Evolutionary conservation across 2,113 vertebrate genomes (phyloP).

Genomic region (Ciconia boyciana): DNA sequence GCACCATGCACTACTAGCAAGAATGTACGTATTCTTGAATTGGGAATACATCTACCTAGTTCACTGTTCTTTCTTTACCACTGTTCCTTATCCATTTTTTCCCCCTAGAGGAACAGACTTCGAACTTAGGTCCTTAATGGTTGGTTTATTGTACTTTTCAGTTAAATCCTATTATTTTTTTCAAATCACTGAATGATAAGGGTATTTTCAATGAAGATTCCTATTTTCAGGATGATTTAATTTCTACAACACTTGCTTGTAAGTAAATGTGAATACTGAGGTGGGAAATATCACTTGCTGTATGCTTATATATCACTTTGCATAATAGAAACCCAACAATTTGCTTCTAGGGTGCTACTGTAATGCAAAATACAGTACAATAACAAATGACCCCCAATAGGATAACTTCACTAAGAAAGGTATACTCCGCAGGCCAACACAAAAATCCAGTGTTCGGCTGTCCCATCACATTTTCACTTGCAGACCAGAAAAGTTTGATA

Average conservation of each 20-base stretch:
- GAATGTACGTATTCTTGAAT: neutral
- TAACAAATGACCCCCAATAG: fast-evolving
- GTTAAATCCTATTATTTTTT: neutral
- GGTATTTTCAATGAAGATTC: neutral
- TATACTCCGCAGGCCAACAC: neutral
- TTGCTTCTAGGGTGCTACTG: neutral
- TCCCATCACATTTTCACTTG: neutral
- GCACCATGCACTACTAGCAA: neutral
- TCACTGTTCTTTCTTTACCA: neutral
- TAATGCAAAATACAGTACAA: neutral
- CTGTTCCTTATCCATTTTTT: neutral
- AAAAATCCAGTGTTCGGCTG: neutral
- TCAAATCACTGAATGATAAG: fast-evolving
- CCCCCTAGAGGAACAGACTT: neutral
- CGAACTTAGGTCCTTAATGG: neutral
- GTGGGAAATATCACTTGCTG: neutral
- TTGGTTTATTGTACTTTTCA: neutral
- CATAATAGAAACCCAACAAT: neutral
- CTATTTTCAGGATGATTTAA: neutral
- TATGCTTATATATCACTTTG: neutral
- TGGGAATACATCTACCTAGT: neutral
- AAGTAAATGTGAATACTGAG: neutral
- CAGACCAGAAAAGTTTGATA: neutral
- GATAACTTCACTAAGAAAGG: neutral
- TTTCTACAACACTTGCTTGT: neutral